Evolutionary conservation across 1,140 invertebrate species (phyloP).

Genomic region (Steinernema khuongi): DNA sequence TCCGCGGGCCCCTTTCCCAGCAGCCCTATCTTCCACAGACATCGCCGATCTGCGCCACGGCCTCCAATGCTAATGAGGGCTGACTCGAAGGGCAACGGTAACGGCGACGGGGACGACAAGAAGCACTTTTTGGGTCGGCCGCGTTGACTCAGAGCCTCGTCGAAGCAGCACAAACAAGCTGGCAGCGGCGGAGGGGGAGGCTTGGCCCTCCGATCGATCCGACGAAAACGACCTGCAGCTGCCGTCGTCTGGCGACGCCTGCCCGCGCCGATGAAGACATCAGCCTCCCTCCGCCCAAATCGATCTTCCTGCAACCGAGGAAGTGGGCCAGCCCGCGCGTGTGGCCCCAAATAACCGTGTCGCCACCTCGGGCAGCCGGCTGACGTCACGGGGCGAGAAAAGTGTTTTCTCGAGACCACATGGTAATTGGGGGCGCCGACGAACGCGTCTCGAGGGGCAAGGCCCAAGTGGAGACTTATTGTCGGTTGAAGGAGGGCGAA

Average conservation of each 20-base stretch:
- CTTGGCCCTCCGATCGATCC: conserved; percentile 12
- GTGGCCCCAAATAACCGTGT: background rate
- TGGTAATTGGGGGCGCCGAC: too few relatives aligned
- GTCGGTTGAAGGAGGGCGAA: too few relatives aligned
- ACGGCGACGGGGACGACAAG: background rate
- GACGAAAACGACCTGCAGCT: background rate
- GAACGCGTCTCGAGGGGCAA: too few relatives aligned
- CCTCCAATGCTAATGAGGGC: background rate
- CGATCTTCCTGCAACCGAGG: background rate
- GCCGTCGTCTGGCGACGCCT: background rate
- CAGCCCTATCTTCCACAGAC: background rate
- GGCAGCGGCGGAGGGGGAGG: background rate
- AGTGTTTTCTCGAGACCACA: too few relatives aligned
- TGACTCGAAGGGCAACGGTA: background rate
- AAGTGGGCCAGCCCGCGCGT: too few relatives aligned
- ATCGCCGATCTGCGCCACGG: background rate
- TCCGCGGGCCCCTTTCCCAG: background rate
- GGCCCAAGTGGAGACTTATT: too few relatives aligned
- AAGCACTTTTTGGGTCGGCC: background rate
- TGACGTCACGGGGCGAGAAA: too few relatives aligned
- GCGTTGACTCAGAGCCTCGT: background rate
- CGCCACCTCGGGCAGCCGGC: background rate
- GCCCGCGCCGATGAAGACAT: background rate
- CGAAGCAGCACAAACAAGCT: background rate
- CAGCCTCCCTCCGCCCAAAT: background rate